phyloP scores from a whole-genome alignment of 2,797 vertebrate genomes.

The Erethizon dorsatum region DNA sequence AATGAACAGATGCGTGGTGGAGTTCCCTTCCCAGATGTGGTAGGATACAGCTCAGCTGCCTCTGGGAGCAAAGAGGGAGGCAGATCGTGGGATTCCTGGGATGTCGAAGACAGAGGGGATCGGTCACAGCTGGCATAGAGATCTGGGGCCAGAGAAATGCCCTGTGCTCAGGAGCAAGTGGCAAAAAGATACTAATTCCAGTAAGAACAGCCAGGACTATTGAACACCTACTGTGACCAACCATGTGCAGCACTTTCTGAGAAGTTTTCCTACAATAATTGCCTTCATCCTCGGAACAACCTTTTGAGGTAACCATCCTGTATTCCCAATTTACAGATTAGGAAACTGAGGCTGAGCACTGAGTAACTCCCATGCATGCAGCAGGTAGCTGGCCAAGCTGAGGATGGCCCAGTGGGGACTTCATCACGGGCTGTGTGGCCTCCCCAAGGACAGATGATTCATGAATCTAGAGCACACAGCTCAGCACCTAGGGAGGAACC shows the following conservation, averaged over 20 bases:
- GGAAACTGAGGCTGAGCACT: not conserved
- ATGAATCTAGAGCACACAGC: rapidly evolving
- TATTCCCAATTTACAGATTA: not conserved
- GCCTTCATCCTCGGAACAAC: not conserved
- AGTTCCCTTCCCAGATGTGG: not conserved
- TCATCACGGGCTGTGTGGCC: not conserved
- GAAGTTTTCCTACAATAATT: not conserved
- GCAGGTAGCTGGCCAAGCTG: too few relatives aligned
- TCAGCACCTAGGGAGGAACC: too few relatives aligned
- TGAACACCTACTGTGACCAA: not conserved
- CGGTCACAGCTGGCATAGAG: rapidly evolving
- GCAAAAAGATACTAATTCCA: not conserved
- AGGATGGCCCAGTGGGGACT: not conserved
- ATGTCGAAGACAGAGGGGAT: rapidly evolving
- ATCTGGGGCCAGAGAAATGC: not conserved
- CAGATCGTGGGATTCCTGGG: not conserved
- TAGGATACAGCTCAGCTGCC: too few relatives aligned
- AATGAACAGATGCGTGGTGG: not conserved
- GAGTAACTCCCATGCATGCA: not conserved
- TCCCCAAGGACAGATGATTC: rapidly evolving
- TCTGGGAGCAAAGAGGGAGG: not conserved
- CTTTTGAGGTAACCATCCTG: too few relatives aligned
- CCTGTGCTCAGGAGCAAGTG: rapidly evolving
- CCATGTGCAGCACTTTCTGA: rapidly evolving
- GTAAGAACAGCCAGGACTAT: too few relatives aligned